Evolutionary conservation across 2,113 vertebrate genomes (phyloP).

Genomic region (Gila orcuttii): DNA sequence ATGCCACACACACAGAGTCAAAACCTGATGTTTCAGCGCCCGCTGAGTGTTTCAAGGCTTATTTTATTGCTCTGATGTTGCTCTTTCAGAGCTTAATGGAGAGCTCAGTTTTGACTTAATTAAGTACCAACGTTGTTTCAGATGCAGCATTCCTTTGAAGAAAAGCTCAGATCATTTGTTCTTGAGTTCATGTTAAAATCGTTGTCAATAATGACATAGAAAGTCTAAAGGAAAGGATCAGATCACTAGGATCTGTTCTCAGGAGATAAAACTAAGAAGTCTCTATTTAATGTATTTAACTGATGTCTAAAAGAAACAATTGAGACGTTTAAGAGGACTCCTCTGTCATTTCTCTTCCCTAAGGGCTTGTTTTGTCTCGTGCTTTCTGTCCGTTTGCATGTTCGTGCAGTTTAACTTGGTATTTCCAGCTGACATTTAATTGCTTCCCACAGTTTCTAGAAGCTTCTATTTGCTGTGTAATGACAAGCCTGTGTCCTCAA

Average conservation of each 20-base stretch:
- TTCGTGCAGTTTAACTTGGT: conserved; percentile 58
- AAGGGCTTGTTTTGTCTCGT: neutral
- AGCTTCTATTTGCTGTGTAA: conserved; percentile 70
- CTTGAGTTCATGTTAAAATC: neutral
- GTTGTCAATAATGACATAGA: neutral
- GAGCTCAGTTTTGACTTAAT: neutral
- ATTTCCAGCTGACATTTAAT: conserved; percentile 69
- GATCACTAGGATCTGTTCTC: neutral
- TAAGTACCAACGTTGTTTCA: neutral
- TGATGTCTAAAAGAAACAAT: conserved; percentile 7
- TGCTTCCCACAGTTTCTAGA: conserved; percentile 66
- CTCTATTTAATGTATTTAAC: neutral
- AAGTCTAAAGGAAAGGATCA: neutral
- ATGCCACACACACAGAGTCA: conserved; percentile 18
- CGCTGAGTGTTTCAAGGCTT: neutral
- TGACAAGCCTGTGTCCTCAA: conserved; percentile 56
- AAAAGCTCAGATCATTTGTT: neutral
- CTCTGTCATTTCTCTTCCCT: neutral
- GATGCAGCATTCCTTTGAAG: neutral
- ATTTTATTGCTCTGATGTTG: neutral
- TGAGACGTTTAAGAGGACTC: neutral
- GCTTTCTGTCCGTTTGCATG: neutral
- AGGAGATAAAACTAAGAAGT: neutral
- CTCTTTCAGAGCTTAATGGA: neutral
- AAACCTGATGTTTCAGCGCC: neutral